Percentiles rank a stretch among this genome's conserved stretches.
phyloP scores from a whole-genome alignment of 2,888 invertebrate species.

The Chrysomela aeneicollis region DNA sequence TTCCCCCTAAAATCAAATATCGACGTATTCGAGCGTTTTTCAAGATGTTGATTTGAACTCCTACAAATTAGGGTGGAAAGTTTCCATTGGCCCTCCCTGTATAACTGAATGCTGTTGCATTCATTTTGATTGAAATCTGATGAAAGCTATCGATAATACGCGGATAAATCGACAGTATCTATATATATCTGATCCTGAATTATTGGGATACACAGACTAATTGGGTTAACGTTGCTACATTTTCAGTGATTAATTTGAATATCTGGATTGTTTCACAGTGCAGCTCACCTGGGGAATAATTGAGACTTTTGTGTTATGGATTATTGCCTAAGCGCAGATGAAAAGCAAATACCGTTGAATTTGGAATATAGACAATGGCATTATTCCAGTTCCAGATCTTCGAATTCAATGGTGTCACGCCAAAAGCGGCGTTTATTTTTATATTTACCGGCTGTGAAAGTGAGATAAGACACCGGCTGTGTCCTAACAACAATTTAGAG shows the following conservation, averaged over 20 bases:
- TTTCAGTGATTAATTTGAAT: conserved; percentile 9
- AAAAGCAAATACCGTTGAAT: not conserved
- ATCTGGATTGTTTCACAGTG: not conserved
- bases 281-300: not conserved
- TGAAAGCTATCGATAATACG: not conserved
- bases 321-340: not conserved
- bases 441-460: too few species aligned
- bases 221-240: not conserved
- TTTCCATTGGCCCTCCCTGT: too few species aligned
- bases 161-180: not conserved
- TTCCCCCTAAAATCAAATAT: too few species aligned
- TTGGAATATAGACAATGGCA: not conserved
- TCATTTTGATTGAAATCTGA: not conserved
- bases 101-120: too few species aligned
- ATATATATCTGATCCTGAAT: not conserved
- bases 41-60: too few species aligned
- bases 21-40: too few species aligned
- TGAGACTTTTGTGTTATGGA: not conserved
- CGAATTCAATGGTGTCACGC: too few species aligned
- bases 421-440: too few species aligned
- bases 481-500: too few species aligned
- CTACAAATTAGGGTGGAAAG: too few species aligned
- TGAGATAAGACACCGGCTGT: too few species aligned
- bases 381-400: too few species aligned
- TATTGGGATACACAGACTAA: not conserved